These are phyloP conservation scores for Hafferia zeledoni DNA, from an alignment of 2,797 vertebrate species.

Conservation along the genomic window DNA sequence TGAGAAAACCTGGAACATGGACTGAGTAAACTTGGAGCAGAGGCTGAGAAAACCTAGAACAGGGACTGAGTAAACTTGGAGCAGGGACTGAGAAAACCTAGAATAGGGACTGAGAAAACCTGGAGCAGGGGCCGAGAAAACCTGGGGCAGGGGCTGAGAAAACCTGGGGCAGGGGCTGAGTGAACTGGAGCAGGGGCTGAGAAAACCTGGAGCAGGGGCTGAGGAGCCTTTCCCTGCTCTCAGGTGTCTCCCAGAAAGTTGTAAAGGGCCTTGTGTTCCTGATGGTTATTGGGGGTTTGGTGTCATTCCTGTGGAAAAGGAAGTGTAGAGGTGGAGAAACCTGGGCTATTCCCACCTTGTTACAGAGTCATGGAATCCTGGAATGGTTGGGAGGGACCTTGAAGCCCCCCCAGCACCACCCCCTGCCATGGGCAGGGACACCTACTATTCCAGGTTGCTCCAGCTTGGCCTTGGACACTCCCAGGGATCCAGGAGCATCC, in stretches of 20 bases:
- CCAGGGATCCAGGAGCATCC: neutral
- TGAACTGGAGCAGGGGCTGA: too few species aligned
- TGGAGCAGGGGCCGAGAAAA: neutral
- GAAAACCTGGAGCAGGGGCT: neutral
- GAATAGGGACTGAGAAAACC: neutral
- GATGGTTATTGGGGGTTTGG: neutral
- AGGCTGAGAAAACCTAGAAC: too few species aligned
- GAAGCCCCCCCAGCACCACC: neutral
- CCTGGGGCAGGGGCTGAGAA: neutral
- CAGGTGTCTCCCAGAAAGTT: neutral
- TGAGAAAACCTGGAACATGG: too few species aligned
- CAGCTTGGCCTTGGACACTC: neutral
- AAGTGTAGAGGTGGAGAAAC: neutral
- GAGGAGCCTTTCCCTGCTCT: neutral
- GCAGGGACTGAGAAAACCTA: neutral
- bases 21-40: too few species aligned
- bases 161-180: too few species aligned
- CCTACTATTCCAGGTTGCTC: neutral
- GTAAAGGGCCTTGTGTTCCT: neutral
- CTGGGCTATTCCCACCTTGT: neutral
- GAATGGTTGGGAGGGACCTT: neutral
- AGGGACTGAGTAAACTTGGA: neutral
- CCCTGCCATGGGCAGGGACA: neutral
- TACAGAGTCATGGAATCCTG: neutral
- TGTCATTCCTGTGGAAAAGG: fast-evolving